Base-by-base conservation (phyloP, 2,113 vertebrate species). In the Guaruba guarouba region DNA sequence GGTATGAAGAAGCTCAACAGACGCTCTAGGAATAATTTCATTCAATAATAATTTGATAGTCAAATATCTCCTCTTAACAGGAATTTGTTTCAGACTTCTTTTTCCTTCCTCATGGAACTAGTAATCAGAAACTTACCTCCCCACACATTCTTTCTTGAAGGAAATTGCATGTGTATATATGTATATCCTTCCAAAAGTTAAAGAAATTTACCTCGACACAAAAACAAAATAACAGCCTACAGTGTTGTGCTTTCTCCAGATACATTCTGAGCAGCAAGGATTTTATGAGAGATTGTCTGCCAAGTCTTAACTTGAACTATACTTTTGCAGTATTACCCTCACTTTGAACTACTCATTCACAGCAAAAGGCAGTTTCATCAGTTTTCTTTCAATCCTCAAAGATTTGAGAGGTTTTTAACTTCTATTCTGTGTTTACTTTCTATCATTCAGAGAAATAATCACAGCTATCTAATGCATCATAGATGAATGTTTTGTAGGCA, bases 131-230 rank as follows among this genome's bases (percentile, higher is more conserved):
- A 86, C 15, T 71, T 92, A 73, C 17, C 33, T 92, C 70, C 20
- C 67, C 81, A 71, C 75, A 41, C 33, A 49, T 92, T 52, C n/a
- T 94, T 39, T 86, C 76, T 64, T 70, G 85, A 95, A 85, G 92
- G 84, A 95, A 77, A 62, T 74, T 0, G 1, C 61, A 84, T 68
- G 28, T 49, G 11, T 87, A 87, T 88, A 78, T 62, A 71, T 78
- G 79, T 81, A 92, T 63, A 94, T 64, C 64, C 74, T 95, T 86
- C 67, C 46, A 86, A 82, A 91, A 95, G 82, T 93, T 90, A 90
- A 93, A 95, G 66, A 96, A 93, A 96, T 66, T 49, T 80, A 96
- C 93, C 88, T 96, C 88, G 77, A 68, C 39, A 86, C 54, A 82
- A 82, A 46, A 96, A 83, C 48, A 89, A 90, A 90, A 55, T 90